These are phyloP conservation scores for Bubo blakistoni DNA, from an alignment of 2,113 vertebrate genomes.

Conservation along the genomic window DNA sequence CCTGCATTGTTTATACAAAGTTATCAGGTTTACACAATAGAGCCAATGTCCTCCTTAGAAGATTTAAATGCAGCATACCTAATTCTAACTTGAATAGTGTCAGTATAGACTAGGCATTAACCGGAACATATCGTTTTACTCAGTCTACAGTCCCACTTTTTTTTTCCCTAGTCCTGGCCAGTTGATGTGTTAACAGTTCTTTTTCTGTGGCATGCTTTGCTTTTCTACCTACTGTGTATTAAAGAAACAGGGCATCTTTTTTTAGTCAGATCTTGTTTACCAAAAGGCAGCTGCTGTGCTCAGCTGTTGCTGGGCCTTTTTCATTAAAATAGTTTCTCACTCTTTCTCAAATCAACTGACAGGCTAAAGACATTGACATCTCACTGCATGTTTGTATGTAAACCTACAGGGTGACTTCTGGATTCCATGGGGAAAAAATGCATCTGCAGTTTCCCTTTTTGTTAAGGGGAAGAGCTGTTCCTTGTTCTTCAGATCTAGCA, in stretches of 20 bases:
- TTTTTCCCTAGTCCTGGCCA: neutral
- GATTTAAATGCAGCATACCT: too few relatives aligned
- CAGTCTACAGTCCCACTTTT: neutral
- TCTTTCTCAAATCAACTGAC: neutral
- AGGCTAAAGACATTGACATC: neutral
- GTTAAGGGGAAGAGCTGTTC: neutral
- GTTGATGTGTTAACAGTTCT: neutral
- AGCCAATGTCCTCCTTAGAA: too few relatives aligned
- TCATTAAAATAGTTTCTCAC: neutral
- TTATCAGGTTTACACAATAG: too few relatives aligned
- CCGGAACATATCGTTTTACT: too few relatives aligned
- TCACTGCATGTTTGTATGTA: neutral
- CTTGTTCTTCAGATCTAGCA: neutral
- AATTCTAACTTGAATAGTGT: too few relatives aligned
- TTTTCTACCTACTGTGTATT: neutral
- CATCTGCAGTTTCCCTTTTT: neutral
- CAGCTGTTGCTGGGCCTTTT: neutral
- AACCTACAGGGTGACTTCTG: neutral
- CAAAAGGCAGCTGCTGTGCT: neutral
- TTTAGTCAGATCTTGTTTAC: neutral
- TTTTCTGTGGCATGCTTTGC: neutral
- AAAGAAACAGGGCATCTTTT: neutral
- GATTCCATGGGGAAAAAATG: neutral
- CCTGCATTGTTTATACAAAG: too few relatives aligned
- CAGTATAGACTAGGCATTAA: too few relatives aligned